phyloP scores from a whole-genome alignment of 2,797 vertebrate species.

The Pogonophryne albipinna region DNA sequence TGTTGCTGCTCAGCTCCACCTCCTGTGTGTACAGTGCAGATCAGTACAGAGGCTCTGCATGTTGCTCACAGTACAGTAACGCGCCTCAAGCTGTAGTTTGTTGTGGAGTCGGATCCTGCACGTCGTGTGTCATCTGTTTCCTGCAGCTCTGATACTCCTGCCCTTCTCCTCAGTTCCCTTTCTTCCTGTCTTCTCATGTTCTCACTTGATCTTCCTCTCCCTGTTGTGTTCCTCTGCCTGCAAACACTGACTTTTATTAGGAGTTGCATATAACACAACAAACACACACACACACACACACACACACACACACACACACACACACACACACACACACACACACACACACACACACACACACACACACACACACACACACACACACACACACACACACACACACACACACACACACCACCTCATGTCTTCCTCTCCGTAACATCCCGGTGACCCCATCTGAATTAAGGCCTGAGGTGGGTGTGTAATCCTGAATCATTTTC shows the following conservation, averaged over 20 bases:
- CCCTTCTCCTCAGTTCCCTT: slow-evolving; percentile 17
- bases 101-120: slow-evolving; percentile 55
- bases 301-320: slow-evolving; percentile 14
- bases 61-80: slow-evolving; percentile 17
- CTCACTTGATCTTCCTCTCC: slow-evolving; percentile 7
- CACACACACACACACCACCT: slow-evolving; percentile 9
- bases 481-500: slow-evolving; percentile 36
- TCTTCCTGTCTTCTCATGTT: slow-evolving; percentile 18
- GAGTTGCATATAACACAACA: slow-evolving; percentile 13
- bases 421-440: slow-evolving; percentile 21
- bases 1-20: background rate
- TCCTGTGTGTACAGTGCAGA: background rate
- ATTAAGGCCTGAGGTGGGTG: slow-evolving; percentile 43
- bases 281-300: slow-evolving; percentile 1
- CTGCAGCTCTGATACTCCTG: slow-evolving; percentile 42
- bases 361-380: slow-evolving; percentile 7
- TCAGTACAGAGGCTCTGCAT: slow-evolving; percentile 6
- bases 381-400: slow-evolving; percentile 3
- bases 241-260: slow-evolving; percentile 37
- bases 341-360: too few relatives aligned
- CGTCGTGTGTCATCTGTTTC: slow-evolving; percentile 56
- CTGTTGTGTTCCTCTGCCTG: slow-evolving; percentile 9
- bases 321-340: slow-evolving; percentile 5
- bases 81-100: slow-evolving; percentile 49
- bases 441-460: slow-evolving; percentile 48